Evolutionary conservation across 2,113 vertebrate species (phyloP).

Genomic region (Vombatus ursinus): DNA sequence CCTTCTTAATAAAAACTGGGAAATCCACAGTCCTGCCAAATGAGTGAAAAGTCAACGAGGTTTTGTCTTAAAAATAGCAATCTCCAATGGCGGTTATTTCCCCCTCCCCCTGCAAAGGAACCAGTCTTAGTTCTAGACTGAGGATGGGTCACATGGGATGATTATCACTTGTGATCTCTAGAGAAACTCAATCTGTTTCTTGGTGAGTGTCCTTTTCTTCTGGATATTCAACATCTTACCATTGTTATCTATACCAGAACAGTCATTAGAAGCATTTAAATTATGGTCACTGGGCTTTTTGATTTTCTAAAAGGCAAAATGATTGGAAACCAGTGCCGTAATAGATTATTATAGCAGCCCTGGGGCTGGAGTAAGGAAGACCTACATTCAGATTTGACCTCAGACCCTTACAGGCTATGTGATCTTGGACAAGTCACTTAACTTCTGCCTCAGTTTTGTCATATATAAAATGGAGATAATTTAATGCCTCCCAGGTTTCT

Average conservation of each 20-base stretch:
- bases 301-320: not conserved
- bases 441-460: not conserved
- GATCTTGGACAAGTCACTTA: not conserved
- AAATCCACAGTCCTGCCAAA: not conserved
- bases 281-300: slow-evolving; percentile 12
- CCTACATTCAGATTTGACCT: not conserved
- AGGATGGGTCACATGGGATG: not conserved
- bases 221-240: not conserved
- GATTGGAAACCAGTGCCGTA: not conserved
- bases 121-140: not conserved
- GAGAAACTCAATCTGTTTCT: not conserved
- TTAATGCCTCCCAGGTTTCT: not conserved
- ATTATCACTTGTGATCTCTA: not conserved
- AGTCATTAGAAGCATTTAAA: slow-evolving; percentile 12
- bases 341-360: not conserved
- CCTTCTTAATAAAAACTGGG: not conserved
- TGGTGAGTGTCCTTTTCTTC: not conserved
- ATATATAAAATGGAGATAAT: not conserved
- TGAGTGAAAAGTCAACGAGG: not conserved
- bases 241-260: not conserved
- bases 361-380: not conserved
- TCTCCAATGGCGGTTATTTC: not conserved
- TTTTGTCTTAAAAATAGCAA: not conserved
- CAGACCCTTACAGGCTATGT: not conserved
- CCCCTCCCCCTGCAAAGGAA: not conserved